A percentile compares a stretch with the other conserved stretches of the same genome.
phyloP scores from a whole-genome alignment of 2,113 vertebrate species.

The Aphelocoma coerulescens region DNA sequence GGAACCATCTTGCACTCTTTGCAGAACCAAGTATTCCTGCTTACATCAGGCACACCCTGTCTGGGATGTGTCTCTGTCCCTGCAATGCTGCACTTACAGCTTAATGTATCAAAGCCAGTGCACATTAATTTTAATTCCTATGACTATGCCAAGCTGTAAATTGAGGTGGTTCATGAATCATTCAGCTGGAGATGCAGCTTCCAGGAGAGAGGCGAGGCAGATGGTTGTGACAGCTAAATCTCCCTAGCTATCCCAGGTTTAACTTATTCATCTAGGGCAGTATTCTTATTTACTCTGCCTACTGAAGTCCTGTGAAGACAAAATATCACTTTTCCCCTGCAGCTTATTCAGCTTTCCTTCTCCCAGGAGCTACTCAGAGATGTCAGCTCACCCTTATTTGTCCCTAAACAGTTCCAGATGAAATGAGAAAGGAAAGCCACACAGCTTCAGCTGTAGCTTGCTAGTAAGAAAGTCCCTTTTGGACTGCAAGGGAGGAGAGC shows the following conservation, averaged over 20 bases:
- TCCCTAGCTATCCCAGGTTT: neutral
- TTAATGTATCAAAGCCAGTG: neutral
- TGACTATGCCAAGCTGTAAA: slow-evolving; percentile 16
- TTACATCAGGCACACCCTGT: neutral
- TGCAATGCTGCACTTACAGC: neutral
- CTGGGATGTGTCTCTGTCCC: neutral
- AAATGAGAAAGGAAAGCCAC: neutral
- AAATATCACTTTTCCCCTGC: neutral
- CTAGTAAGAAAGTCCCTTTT: neutral
- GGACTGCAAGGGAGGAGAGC: neutral
- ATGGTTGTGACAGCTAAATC: neutral
- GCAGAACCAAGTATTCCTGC: neutral
- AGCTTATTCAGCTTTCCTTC: neutral
- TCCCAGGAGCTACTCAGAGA: neutral
- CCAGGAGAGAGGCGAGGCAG: neutral
- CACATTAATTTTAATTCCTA: slow-evolving; percentile 39
- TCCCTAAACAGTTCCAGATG: neutral
- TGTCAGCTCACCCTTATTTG: neutral
- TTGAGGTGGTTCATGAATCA: slow-evolving; percentile 40
- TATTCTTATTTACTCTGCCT: neutral
- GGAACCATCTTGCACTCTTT: neutral
- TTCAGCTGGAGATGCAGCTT: neutral
- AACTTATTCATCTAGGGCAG: neutral
- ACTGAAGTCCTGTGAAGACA: neutral
- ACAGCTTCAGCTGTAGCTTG: neutral